phyloP scores from a whole-genome alignment of 2,797 vertebrate genomes.

The Craterocephalus amniculus region DNA sequence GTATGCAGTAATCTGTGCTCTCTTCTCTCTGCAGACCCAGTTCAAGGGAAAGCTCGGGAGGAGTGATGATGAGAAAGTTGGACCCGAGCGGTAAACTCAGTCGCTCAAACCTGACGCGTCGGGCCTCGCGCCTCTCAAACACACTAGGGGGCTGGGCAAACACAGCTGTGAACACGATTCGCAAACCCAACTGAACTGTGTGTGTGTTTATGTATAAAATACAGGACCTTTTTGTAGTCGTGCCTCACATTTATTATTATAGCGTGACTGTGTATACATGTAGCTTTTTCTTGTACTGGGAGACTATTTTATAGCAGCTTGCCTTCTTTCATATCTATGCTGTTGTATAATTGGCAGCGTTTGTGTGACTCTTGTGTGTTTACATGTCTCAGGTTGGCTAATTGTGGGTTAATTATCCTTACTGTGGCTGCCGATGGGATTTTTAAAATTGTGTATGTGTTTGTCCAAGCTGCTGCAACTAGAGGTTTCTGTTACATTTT shows the following conservation, averaged over 20 bases:
- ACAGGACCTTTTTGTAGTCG: constrained; percentile 44
- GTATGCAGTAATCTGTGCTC: constrained; percentile 45
- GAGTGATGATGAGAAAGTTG: constrained; percentile 71
- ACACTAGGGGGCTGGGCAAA: constrained; percentile 77
- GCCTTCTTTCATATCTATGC: constrained; percentile 22
- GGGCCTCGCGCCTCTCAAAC: constrained; percentile 69
- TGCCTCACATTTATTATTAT: constrained; percentile 37
- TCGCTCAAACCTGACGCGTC: constrained; percentile 72
- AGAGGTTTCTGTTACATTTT: constrained; percentile 62
- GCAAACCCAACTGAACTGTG: constrained; percentile 69
- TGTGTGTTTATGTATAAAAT: constrained; percentile 22
- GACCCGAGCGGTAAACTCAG: constrained; percentile 75
- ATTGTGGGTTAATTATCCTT: constrained; percentile 34
- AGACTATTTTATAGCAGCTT: constrained; percentile 39
- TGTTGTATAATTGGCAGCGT: constrained; percentile 30
- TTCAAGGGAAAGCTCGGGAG: constrained; percentile 53
- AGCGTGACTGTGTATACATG: constrained; percentile 43
- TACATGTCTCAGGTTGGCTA: constrained; percentile 60
- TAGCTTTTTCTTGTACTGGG: constrained; percentile 40
- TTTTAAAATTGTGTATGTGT: constrained; percentile 44
- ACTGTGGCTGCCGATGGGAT: constrained; percentile 59
- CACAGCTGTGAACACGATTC: constrained; percentile 68
- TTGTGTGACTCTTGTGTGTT: constrained; percentile 52
- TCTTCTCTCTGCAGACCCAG: constrained; percentile 54
- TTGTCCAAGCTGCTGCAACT: constrained; percentile 64